Evolutionary conservation across 2,888 invertebrate species (phyloP).

Genomic region (Noctua comes): DNA sequence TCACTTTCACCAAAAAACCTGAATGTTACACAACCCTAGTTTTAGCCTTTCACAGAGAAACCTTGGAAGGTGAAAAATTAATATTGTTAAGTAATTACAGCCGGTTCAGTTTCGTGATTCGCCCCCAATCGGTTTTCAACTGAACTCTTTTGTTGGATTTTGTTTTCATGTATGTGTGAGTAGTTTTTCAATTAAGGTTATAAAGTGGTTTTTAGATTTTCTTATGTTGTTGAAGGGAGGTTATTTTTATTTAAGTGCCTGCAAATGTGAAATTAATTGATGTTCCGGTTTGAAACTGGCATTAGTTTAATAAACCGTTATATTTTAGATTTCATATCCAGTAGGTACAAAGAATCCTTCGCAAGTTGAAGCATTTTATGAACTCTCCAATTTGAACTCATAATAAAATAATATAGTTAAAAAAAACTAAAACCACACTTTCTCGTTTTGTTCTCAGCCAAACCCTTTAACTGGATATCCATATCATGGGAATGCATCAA

Average conservation of each 20-base stretch:
- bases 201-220: constrained; percentile 1
- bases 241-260: not conserved
- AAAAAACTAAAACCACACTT: too few relatives aligned
- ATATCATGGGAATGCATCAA: too few relatives aligned
- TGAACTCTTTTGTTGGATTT: constrained; percentile 51
- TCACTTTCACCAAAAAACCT: constrained; percentile 41
- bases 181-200: constrained; percentile 50
- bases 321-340: not conserved
- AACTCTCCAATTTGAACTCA: too few relatives aligned
- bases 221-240: not conserved
- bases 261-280: not conserved
- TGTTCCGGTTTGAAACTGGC: not conserved
- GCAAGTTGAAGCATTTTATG: not conserved
- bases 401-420: too few relatives aligned
- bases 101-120: constrained; percentile 52
- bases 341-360: not conserved
- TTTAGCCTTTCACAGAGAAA: constrained; percentile 42
- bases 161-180: constrained; percentile 33
- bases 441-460: too few relatives aligned
- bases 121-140: constrained; percentile 47
- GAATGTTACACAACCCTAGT: constrained; percentile 44
- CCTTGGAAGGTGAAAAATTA: constrained; percentile 68
- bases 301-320: not conserved
- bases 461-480: too few relatives aligned
- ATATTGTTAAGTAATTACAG: constrained; percentile 66